Conservation (phyloP, 1,140 invertebrate genomes). For the Drosophila fuyamai region DNA sequence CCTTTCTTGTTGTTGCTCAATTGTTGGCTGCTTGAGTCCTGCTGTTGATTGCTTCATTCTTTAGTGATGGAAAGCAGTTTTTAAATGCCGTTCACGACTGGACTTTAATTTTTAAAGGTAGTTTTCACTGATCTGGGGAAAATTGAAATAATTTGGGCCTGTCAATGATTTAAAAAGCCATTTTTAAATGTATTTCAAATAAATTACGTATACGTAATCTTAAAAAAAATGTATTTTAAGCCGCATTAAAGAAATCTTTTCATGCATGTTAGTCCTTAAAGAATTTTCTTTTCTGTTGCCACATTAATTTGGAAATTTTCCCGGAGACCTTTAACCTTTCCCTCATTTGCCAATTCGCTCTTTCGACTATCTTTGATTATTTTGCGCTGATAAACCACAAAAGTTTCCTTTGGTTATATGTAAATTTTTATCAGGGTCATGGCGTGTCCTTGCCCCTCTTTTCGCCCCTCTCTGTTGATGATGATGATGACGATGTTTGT, state of each 20-base stretch:
- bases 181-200: not conserved
- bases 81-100: not conserved
- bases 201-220: not conserved
- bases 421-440: constrained; percentile 46
- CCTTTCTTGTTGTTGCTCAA: constrained; percentile 50
- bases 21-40: constrained; percentile 43
- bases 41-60: constrained; percentile 41
- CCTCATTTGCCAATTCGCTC: constrained; percentile 24
- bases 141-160: too few species aligned
- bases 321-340: not conserved
- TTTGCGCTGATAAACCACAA: constrained; percentile 41
- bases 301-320: constrained; percentile 7
- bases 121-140: too few species aligned
- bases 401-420: constrained; percentile 36
- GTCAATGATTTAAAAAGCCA: too few species aligned
- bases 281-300: constrained; percentile 1
- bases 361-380: constrained; percentile 37
- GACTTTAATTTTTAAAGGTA: not conserved
- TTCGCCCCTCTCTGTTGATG: not conserved
- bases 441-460: constrained; percentile 20
- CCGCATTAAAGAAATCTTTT: too few species aligned
- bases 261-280: not conserved
- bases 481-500: constrained; percentile 58
- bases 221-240: too few species aligned
- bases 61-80: constrained; percentile 9